Conservation (phyloP, 1,140 invertebrate species). For the Leucophenga varia region DNA sequence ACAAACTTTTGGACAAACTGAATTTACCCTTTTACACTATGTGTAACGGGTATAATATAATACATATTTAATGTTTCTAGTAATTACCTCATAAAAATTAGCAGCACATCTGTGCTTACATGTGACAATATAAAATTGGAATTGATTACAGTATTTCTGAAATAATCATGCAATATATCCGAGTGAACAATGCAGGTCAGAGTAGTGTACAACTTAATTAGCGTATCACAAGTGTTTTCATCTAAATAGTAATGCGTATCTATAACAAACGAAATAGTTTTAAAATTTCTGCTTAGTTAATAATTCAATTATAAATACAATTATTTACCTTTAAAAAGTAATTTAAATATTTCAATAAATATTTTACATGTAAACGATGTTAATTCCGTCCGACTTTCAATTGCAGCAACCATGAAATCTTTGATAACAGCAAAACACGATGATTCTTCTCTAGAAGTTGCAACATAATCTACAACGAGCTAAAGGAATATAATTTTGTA, state of each 20-base stretch:
- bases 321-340: conserved; percentile 25
- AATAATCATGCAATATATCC: conserved; percentile 11
- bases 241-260: conserved; percentile 23
- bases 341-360: conserved; percentile 24
- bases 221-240: conserved; percentile 15
- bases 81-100: too few relatives aligned
- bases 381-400: conserved; percentile 8
- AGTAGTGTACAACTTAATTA: conserved; percentile 23
- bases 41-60: too few relatives aligned
- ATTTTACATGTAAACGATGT: conserved; percentile 8
- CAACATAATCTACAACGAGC: too few relatives aligned
- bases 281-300: not conserved
- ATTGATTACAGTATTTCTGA: too few relatives aligned
- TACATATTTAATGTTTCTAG: too few relatives aligned
- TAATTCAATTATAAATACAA: not conserved
- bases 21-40: too few relatives aligned
- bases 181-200: conserved; percentile 14
- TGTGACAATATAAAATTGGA: too few relatives aligned
- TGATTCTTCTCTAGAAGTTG: not conserved
- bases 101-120: too few relatives aligned
- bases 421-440: conserved; percentile 16
- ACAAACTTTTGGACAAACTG: too few relatives aligned
- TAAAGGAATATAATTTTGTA: too few relatives aligned
- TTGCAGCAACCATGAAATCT: conserved; percentile 16
- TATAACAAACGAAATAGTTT: not conserved